phyloP scores from a whole-genome alignment of 2,888 invertebrate species.

The Yponomeuta plumbellus region DNA sequence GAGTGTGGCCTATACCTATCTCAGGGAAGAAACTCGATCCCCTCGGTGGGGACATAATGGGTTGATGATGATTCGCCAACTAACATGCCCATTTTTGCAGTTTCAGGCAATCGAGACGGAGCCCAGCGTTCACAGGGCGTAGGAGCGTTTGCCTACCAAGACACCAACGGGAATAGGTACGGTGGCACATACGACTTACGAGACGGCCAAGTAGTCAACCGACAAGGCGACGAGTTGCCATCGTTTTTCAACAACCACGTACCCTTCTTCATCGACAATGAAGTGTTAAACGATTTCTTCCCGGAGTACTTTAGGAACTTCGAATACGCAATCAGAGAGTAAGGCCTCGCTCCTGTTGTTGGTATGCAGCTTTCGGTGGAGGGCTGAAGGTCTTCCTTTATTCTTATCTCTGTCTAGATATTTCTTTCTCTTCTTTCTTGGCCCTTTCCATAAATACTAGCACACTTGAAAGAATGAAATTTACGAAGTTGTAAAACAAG shows the following conservation, averaged over 20 bases:
- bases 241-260: slow-evolving; percentile 9
- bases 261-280: background rate
- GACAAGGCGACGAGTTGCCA: slow-evolving; percentile 14
- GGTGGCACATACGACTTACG: slow-evolving; percentile 55
- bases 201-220: slow-evolving; percentile 39
- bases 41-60: no score
- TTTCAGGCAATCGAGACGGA: background rate
- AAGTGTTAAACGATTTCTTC: slow-evolving; percentile 44
- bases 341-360: slow-evolving; percentile 36
- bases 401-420: background rate
- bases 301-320: slow-evolving; percentile 57
- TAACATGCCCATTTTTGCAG: background rate
- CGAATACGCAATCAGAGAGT: slow-evolving; percentile 55
- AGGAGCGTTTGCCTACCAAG: slow-evolving; percentile 54
- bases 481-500: no score
- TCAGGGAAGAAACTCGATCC: no score
- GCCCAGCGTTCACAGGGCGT: slow-evolving; percentile 28
- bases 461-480: no score
- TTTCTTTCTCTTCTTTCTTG: background rate
- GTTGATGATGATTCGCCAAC: no score
- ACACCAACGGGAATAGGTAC: slow-evolving; percentile 61
- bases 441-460: background rate
- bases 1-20: no score
- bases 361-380: slow-evolving; percentile 48
- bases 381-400: slow-evolving; percentile 30